Percentiles rank a stretch among this genome's conserved stretches.
These are phyloP conservation scores for Flexamia atlantica DNA, from an alignment of 2,888 invertebrate genomes.

Conservation along the genomic window DNA sequence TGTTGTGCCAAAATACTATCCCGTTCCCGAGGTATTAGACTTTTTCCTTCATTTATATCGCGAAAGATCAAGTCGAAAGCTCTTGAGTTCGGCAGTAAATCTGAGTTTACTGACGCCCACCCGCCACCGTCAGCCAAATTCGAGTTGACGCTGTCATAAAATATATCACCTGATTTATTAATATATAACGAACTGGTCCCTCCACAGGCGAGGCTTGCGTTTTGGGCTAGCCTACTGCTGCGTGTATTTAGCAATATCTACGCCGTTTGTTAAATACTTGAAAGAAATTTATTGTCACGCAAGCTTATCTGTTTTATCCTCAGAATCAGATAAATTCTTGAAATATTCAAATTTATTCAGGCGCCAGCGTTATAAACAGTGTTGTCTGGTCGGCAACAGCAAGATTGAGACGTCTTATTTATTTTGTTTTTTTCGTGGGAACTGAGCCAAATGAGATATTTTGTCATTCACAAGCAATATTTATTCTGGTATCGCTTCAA, in stretches of 20 bases:
- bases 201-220: too few species aligned
- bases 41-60: too few species aligned
- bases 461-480: too few species aligned
- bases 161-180: neutral
- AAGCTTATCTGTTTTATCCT: neutral
- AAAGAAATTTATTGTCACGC: conserved; percentile 9
- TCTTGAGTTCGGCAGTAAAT: neutral
- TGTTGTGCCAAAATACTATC: too few species aligned
- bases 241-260: neutral
- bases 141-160: conserved; percentile 27
- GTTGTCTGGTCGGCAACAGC: neutral
- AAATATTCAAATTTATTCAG: conserved; percentile 31
- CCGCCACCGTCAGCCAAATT: conserved; percentile 9
- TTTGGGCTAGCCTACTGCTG: neutral
- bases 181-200: conserved; percentile 23
- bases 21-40: too few species aligned
- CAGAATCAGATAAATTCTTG: conserved; percentile 7
- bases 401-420: conserved; percentile 8
- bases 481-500: too few species aligned
- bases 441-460: too few species aligned
- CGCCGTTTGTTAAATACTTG: neutral
- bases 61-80: too few species aligned
- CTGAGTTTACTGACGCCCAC: conserved; percentile 1
- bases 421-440: too few species aligned
- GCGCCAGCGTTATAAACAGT: neutral